Base-by-base conservation (phyloP, 2,888 invertebrate genomes). In the Perizoma affinitatum region DNA sequence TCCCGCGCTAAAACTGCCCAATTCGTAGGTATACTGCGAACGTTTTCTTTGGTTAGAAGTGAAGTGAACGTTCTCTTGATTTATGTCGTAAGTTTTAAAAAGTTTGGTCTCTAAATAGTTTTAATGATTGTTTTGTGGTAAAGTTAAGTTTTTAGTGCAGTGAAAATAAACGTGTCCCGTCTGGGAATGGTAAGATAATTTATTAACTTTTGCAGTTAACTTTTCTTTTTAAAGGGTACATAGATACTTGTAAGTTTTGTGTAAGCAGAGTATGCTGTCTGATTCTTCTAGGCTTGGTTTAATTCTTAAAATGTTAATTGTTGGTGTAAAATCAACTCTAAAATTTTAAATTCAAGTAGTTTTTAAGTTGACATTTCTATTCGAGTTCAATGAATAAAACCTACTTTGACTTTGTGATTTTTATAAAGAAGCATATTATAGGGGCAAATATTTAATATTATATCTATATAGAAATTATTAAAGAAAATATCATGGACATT, bases 1-100 rank as follows among this genome's bases (percentile, higher is more conserved):
- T 66, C 69, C 71, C 75, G 76, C 70, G 66, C 62, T 55, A 62
- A 66, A 44, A 22, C 40, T 60, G 66, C 50, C 8, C 36, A 6
- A 44, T 61, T 66, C 53, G 58, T 51, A 22, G 22, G 1, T 22
- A 22, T 22, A 66, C 53, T 66, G 49, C 40, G 53, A 63, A 65
- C 58, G 57, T 49, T 61, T 54, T 22, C 3, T 22, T 22, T 22
- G 3, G 22, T 22, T 22, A 22, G 22, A 22, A 22, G 22, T 22
- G 22, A 22, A 22, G 22, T 22, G 22, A 22, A 22, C 22, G 22
- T 22, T 22, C 22, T 22, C 22, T 54, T 51, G 7, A 52, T 45
- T 63, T 50, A 34, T 53, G 51, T 48, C 40, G 50, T 58, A 65
- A 61, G 63, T 67, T 22, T 22, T 55, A 47, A 63, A 58, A 62